Evolutionary conservation across 2,888 invertebrate species (phyloP).

Genomic region (Drosophila diplacantha): DNA sequence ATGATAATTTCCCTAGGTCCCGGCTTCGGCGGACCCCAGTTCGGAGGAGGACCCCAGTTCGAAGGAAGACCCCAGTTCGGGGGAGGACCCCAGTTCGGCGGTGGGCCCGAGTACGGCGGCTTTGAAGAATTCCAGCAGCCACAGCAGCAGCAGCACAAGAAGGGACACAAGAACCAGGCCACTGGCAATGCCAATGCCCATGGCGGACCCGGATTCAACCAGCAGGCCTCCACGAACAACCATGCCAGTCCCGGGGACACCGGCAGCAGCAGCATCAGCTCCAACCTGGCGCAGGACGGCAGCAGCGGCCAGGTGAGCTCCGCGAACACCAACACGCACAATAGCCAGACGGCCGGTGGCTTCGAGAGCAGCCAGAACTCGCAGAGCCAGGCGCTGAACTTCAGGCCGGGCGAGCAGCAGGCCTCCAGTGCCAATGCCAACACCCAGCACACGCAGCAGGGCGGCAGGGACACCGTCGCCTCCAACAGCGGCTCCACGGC

Average conservation of each 20-base stretch:
- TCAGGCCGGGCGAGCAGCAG: constrained; percentile 65
- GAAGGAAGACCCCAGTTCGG: constrained; percentile 14
- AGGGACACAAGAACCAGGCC: constrained; percentile 47
- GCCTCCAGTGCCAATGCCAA: constrained; percentile 74
- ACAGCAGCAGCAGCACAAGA: constrained; percentile 21
- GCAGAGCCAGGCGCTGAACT: constrained; percentile 76
- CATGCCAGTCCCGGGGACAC: constrained; percentile 62
- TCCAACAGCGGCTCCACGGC: constrained; percentile 70
- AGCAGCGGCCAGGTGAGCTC: constrained; percentile 74
- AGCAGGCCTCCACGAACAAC: constrained; percentile 74
- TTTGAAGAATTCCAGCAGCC: constrained; percentile 33
- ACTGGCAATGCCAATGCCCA: constrained; percentile 62
- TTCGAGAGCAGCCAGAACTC: constrained; percentile 63
- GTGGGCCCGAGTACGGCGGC: constrained; percentile 19
- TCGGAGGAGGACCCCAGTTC: constrained; percentile 11
- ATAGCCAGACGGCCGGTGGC: constrained; percentile 50
- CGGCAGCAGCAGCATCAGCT: constrained; percentile 75
- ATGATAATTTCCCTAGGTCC: neutral
- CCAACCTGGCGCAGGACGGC: constrained; percentile 74
- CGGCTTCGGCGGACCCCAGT: constrained; percentile 12
- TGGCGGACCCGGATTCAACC: constrained; percentile 60
- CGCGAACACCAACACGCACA: constrained; percentile 74
- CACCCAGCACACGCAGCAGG: constrained; percentile 57
- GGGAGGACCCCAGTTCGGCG: constrained; percentile 8
- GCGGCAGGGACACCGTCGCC: constrained; percentile 53